Evolutionary conservation across 2,888 invertebrate genomes (phyloP), one percentile per base, ranked within the genome.

Genomic region (Ischnus inquisitorius): DNA sequence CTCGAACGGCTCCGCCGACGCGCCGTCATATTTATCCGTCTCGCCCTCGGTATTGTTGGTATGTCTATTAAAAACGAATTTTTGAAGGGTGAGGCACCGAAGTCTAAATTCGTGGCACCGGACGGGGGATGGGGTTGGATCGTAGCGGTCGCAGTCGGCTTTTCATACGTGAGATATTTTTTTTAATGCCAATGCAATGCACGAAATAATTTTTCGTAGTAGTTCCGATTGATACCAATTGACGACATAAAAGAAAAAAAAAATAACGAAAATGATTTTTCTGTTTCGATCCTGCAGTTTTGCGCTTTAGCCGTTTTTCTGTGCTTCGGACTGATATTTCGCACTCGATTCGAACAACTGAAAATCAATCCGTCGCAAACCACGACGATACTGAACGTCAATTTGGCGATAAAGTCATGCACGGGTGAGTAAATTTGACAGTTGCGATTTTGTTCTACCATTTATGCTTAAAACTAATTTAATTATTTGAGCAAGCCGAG

Each of bases 81-180:
- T 60, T 28, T n/a, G 10, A 25, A 28, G 28, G 60, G 14, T 14
- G 28, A 28, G 60, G 14, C 14, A 28, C 14, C 12, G 34, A 28
- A 28, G 22, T 65, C 82, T 2, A 95, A 95, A 74, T 96, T 96
- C 89, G 93, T 95, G 62, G 95, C 97, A 0, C 97, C 97, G 0
- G 97, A 97, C 91, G 97, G 96, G 4, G 97, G 97, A 0, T 97
- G 96, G 96, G 96, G 96, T 0, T 97, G 97, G 97, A 94, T 96
- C 90, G 95, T 97, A 14, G 95, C 96, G 34, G 89, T 96, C 4
- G 97, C 96, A 3, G 96, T 96, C 71, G 97, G 96, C 87, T 94
- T 96, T 88, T 96, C 96, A 74, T 96, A 96, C 92, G 97, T 97
- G 94, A 95, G 96, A 95, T 67, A 34, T 39, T 12, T 16, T 72